phyloP scores from a whole-genome alignment of 2,888 invertebrate species.

The Morpho deidamia region DNA sequence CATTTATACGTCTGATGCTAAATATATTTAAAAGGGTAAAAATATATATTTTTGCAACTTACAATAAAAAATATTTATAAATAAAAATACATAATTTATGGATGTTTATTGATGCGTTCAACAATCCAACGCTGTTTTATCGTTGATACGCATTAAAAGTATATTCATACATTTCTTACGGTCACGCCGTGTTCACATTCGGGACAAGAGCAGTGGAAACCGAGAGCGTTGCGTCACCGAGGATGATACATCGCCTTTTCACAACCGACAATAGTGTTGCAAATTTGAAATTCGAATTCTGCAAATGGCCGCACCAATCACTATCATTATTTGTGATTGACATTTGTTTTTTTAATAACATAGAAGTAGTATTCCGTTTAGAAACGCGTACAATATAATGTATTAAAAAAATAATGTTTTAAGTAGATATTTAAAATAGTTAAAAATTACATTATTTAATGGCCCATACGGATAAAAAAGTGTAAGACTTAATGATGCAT shows the following conservation, averaged over 20 bases:
- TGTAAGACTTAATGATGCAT: too few species aligned
- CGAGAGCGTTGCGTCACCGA: slow-evolving; percentile 67
- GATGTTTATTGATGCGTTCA: slow-evolving; percentile 18
- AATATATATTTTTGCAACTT: too few species aligned
- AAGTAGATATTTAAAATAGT: too few species aligned
- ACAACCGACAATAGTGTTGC: slow-evolving; percentile 42
- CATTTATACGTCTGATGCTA: too few species aligned
- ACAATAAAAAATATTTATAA: too few species aligned
- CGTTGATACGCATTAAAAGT: slow-evolving; percentile 44
- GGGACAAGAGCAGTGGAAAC: slow-evolving; percentile 76
- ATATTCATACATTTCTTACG: slow-evolving; percentile 67
- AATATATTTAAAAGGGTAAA: too few species aligned
- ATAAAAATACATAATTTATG: background rate
- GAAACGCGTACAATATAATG: background rate
- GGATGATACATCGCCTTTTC: slow-evolving; percentile 54
- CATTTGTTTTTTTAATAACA: slow-evolving; percentile 18
- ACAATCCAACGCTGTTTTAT: slow-evolving; percentile 10
- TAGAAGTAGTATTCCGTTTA: background rate
- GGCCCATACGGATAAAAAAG: too few species aligned
- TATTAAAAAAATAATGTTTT: too few species aligned
- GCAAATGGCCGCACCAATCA: slow-evolving; percentile 22
- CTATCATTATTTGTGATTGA: slow-evolving; percentile 17
- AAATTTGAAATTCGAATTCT: slow-evolving; percentile 32
- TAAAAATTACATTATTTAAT: too few species aligned
- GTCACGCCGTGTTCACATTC: slow-evolving; percentile 67